These are phyloP conservation scores for Drosophila albomicans DNA, from an alignment of 1,140 invertebrate genomes.

Conservation along the genomic window DNA sequence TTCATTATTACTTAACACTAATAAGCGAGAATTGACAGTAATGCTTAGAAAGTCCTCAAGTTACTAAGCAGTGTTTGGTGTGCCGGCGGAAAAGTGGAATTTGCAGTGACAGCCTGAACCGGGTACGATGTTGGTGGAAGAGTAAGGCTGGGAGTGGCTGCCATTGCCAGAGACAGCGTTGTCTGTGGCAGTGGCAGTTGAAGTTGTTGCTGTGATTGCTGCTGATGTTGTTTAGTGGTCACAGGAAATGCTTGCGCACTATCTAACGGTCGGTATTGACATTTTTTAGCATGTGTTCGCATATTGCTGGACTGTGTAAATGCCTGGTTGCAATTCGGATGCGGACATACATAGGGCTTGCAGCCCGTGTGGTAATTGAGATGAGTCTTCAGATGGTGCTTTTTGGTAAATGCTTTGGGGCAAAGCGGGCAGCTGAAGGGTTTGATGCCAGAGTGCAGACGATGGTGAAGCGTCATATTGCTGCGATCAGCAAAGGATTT, in stretches of 20 bases:
- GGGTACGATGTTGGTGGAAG: conserved; percentile 46
- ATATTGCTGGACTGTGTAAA: conserved; percentile 93
- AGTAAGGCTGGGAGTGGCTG: conserved; percentile 37
- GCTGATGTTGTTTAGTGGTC: conserved; percentile 33
- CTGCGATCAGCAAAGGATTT: conserved; percentile 90
- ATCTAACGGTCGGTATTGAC: conserved; percentile 84
- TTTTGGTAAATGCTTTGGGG: conserved; percentile 94
- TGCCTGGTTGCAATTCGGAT: conserved; percentile 89
- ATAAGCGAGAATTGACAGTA: neutral
- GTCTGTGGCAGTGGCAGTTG: conserved; percentile 18
- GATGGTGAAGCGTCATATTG: conserved; percentile 92
- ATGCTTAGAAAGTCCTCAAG: conserved; percentile 55
- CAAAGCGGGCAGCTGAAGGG: conserved; percentile 95
- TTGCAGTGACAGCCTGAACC: conserved; percentile 3
- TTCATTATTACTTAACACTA: neutral
- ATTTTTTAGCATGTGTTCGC: conserved; percentile 92
- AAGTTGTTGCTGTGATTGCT: conserved; percentile 20
- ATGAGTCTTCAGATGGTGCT: conserved; percentile 93
- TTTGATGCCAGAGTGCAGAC: conserved; percentile 92
- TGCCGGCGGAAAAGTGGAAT: conserved; percentile 51
- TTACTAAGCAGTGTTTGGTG: conserved; percentile 69
- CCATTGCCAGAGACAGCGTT: conserved; percentile 46
- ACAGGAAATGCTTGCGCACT: conserved; percentile 33
- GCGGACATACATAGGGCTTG: conserved; percentile 91
- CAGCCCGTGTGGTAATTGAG: conserved; percentile 92